A percentile compares a stretch with the other conserved stretches of the same genome.
Evolutionary conservation across 2,888 invertebrate species (phyloP).

Genomic region (Leptopilina syphax): DNA sequence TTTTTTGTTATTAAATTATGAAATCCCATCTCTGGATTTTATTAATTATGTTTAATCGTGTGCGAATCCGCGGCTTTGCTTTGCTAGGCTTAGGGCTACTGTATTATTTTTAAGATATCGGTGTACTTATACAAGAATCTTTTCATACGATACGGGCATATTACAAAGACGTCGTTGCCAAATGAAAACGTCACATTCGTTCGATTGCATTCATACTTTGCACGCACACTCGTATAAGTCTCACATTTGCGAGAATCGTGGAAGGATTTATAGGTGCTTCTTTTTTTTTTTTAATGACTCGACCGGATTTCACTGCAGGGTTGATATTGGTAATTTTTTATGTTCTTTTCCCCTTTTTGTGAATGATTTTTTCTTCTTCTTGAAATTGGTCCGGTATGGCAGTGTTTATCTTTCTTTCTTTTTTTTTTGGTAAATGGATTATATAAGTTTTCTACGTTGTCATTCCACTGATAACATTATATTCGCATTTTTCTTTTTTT

Average conservation of each 20-base stretch:
- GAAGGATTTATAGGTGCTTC: constrained; percentile 39
- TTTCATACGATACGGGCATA: constrained; percentile 61
- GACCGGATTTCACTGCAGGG: constrained; percentile 48
- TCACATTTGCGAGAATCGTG: constrained; percentile 48
- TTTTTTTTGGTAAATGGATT: constrained; percentile 40
- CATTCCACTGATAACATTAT: constrained; percentile 30
- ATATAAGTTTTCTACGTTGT: background rate
- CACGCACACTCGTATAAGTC: constrained; percentile 49
- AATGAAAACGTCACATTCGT: constrained; percentile 65
- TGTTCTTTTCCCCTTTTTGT: constrained; percentile 45
- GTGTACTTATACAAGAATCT: constrained; percentile 73
- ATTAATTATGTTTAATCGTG: background rate
- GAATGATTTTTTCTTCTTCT: constrained; percentile 46
- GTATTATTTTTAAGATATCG: constrained; percentile 70
- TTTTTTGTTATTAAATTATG: background rate
- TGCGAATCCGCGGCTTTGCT: constrained; percentile 70
- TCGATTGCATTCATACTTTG: constrained; percentile 52
- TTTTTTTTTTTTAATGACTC: constrained; percentile 3
- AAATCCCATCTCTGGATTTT: constrained; percentile 21
- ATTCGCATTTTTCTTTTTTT: constrained; percentile 5
- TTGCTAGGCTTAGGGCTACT: constrained; percentile 73
- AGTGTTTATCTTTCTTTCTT: constrained; percentile 61
- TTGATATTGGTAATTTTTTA: constrained; percentile 51
- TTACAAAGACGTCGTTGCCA: constrained; percentile 71
- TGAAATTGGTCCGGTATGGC: constrained; percentile 68